Conservation (phyloP, 1,140 invertebrate genomes). For the Oryzaephilus surinamensis region DNA sequence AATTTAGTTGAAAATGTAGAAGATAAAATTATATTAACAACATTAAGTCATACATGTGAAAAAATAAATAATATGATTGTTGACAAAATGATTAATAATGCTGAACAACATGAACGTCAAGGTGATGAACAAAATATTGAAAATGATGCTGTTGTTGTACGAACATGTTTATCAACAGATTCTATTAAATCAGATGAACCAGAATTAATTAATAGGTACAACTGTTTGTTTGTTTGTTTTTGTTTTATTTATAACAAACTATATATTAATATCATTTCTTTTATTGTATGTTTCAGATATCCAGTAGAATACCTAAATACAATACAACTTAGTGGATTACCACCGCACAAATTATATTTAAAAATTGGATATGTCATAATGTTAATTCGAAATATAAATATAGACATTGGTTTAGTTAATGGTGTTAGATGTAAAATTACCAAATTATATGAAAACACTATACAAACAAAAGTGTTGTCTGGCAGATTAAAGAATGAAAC, state of each 20-base stretch:
- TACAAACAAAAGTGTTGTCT: slow-evolving; percentile 18
- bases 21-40: too few species aligned
- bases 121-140: too few species aligned
- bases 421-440: slow-evolving; percentile 14
- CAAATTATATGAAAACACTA: slow-evolving; percentile 13
- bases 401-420: slow-evolving; percentile 17
- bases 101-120: too few species aligned
- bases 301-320: slow-evolving; percentile 19
- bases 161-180: too few species aligned
- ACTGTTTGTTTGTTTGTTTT: too few species aligned
- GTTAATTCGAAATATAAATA: slow-evolving; percentile 16
- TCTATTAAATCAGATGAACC: too few species aligned
- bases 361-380: slow-evolving; percentile 18
- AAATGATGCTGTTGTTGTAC: too few species aligned
- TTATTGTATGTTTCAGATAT: too few species aligned
- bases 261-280: too few species aligned
- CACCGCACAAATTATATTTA: slow-evolving; percentile 19
- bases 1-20: too few species aligned
- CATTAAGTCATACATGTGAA: neutral
- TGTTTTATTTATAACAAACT: too few species aligned
- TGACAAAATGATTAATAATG: neutral
- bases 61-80: neutral
- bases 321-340: slow-evolving; percentile 12
- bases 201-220: slow-evolving; percentile 11
- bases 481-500: slow-evolving; percentile 34